Evolutionary conservation across 37 sponge, comb jelly and placozoan species (phyloP).

Genomic region (Aphrocallistes beatrix): DNA sequence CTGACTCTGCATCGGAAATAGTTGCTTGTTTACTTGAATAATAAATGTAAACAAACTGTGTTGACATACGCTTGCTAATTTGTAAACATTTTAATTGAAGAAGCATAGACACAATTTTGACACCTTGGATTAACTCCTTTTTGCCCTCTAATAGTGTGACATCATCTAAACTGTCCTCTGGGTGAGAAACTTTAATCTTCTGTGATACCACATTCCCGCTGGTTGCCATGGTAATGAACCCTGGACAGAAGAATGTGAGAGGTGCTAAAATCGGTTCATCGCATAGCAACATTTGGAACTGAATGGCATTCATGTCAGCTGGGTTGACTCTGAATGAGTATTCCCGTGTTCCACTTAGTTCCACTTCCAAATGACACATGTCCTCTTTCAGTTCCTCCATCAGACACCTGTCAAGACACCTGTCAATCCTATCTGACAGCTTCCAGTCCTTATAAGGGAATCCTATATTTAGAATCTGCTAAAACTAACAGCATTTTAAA

Average conservation of each 20-base stretch:
- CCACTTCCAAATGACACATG: slow-evolving; percentile 66
- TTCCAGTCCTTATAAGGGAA: slow-evolving; percentile 62
- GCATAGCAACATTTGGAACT: background rate
- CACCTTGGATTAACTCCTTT: background rate
- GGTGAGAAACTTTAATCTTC: background rate
- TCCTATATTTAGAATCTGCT: slow-evolving; percentile 24
- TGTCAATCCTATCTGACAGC: slow-evolving; percentile 39
- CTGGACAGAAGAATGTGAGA: slow-evolving; percentile 9
- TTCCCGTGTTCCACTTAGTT: background rate
- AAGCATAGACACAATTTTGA: too few species aligned
- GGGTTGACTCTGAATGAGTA: background rate
- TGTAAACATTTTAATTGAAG: too few species aligned
- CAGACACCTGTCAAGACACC: slow-evolving; percentile 52
- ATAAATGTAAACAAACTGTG: too few species aligned
- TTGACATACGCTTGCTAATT: too few species aligned
- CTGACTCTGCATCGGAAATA: too few species aligned
- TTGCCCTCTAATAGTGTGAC: background rate
- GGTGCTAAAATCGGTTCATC: background rate
- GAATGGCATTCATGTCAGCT: background rate
- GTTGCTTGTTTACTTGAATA: too few species aligned
- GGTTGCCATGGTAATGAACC: slow-evolving; percentile 3
- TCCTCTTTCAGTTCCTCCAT: slow-evolving; percentile 69
- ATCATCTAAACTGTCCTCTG: background rate
- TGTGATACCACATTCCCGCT: background rate
- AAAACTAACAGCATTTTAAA: background rate